These are phyloP conservation scores for Polypterus bichir DNA, from an alignment of 2,113 vertebrate species.

Conservation along the genomic window DNA sequence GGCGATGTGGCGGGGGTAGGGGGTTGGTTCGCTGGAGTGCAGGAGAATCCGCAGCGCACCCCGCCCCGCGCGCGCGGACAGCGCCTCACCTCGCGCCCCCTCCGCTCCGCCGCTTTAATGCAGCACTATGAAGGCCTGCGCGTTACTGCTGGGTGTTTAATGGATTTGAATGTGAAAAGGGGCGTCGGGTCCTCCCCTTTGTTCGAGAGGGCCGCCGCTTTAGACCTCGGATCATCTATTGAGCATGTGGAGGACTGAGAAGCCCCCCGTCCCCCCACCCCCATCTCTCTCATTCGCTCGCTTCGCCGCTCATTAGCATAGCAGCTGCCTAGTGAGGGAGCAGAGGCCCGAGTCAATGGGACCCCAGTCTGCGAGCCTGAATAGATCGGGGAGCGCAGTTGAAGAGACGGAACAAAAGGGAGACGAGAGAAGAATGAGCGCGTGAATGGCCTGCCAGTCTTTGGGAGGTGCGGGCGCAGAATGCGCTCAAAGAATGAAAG, in stretches of 20 bases:
- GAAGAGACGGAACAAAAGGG: conserved; percentile 51
- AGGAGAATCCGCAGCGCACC: not conserved
- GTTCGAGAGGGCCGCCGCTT: conserved; percentile 51
- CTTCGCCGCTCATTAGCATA: conserved; percentile 78
- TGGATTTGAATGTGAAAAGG: conserved; percentile 84
- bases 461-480: conserved; percentile 49
- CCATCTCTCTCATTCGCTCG: conserved; percentile 29
- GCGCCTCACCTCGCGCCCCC: conserved; percentile 21
- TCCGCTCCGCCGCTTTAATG: conserved; percentile 49
- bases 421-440: conserved; percentile 47
- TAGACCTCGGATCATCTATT: conserved; percentile 49
- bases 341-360: conserved; percentile 60
- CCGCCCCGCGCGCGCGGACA: conserved; percentile 5
- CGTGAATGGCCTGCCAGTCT: conserved; percentile 59
- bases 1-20: not conserved
- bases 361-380: conserved; percentile 63
- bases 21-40: not conserved
- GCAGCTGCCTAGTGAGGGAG: conserved; percentile 80
- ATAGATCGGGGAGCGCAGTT: conserved; percentile 67
- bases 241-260: conserved; percentile 52
- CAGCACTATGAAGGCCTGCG: conserved; percentile 55
- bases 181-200: conserved; percentile 49
- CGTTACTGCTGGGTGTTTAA: conserved; percentile 74
- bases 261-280: conserved; percentile 36
- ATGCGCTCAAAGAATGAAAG: conserved; percentile 59